These are phyloP conservation scores for Pleuronectes platessa DNA, from an alignment of 2,113 vertebrate genomes.

Conservation along the genomic window DNA sequence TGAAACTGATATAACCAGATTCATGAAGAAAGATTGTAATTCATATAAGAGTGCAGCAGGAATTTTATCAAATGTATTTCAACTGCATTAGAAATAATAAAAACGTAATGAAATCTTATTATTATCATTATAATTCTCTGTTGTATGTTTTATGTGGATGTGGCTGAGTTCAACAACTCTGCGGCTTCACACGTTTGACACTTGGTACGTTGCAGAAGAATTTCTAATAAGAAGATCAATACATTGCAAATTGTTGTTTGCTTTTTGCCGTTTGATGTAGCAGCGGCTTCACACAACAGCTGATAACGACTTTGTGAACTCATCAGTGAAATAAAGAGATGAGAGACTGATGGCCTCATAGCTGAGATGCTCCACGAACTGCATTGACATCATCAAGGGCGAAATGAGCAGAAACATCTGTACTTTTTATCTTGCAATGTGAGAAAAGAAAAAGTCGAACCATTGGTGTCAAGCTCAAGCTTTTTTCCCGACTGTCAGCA, in stretches of 20 bases:
- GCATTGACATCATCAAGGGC: conserved; percentile 18
- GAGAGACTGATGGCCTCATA: conserved; percentile 25
- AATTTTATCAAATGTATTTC: too few species aligned
- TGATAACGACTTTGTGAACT: conserved; percentile 57
- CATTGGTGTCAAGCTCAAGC: not conserved
- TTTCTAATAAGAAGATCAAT: conserved; percentile 53
- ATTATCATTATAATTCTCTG: not conserved
- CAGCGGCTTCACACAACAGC: conserved; percentile 18
- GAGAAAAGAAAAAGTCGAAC: not conserved
- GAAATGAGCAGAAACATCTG: conserved; percentile 14
- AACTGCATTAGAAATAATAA: too few species aligned
- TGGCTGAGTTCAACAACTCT: not conserved
- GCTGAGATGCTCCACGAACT: conserved; percentile 5
- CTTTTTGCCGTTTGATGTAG: conserved; percentile 26
- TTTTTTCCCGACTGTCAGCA: not conserved
- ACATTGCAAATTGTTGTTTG: conserved; percentile 51
- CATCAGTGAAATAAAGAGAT: conserved; percentile 62
- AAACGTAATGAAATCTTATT: too few species aligned
- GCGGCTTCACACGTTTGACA: conserved; percentile 7
- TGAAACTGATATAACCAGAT: too few species aligned
- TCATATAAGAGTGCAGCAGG: too few species aligned
- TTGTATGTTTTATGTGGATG: not conserved
- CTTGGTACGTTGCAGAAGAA: conserved; percentile 6
- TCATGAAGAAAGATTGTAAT: too few species aligned
- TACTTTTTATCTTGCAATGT: conserved; percentile 23